Percentiles rank a stretch among this genome's conserved stretches.
Evolutionary conservation across 2,888 invertebrate genomes (phyloP).

Genomic region (Apodemia mormo): DNA sequence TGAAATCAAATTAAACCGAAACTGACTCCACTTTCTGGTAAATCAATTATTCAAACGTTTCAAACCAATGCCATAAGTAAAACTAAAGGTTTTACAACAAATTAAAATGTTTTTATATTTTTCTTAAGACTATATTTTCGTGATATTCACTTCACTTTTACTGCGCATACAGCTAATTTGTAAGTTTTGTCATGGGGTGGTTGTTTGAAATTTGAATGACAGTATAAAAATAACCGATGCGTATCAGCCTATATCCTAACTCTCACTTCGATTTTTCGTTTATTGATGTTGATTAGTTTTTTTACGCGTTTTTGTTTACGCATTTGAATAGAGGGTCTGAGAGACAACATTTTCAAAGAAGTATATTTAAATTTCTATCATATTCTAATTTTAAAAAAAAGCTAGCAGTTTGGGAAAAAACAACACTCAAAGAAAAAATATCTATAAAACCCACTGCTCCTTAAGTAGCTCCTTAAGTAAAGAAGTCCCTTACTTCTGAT

Average conservation of each 20-base stretch:
- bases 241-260: background rate
- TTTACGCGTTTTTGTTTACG: background rate
- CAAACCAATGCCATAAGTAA: too few relatives aligned
- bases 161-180: background rate
- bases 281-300: background rate
- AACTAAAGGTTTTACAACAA: too few relatives aligned
- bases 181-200: background rate
- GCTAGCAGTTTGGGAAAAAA: too few relatives aligned
- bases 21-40: background rate
- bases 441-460: background rate
- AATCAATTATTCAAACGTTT: too few relatives aligned
- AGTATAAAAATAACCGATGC: conserved; percentile 7
- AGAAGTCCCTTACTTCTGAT: too few relatives aligned
- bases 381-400: too few relatives aligned
- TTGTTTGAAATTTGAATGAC: conserved; percentile 10
- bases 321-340: background rate
- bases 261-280: background rate
- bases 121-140: too few relatives aligned
- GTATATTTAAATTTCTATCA: too few relatives aligned
- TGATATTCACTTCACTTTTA: too few relatives aligned
- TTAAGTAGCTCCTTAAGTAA: too few relatives aligned
- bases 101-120: too few relatives aligned
- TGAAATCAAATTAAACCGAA: background rate
- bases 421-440: too few relatives aligned
- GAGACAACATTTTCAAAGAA: background rate